Evolutionary conservation across 2,888 invertebrate species (phyloP).

Genomic region (Meiosimyza platycephala): DNA sequence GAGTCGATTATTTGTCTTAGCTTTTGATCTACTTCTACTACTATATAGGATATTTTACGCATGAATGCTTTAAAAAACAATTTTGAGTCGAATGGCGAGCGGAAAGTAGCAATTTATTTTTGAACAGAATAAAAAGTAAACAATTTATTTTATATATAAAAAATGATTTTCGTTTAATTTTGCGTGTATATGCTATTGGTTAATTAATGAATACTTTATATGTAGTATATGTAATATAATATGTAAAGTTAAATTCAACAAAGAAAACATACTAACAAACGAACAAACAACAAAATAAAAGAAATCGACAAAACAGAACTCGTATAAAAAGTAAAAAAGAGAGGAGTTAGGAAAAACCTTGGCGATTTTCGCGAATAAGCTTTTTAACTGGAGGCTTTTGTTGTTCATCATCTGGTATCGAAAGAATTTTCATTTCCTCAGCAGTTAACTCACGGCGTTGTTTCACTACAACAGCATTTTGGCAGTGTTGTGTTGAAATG

Average conservation of each 20-base stretch:
- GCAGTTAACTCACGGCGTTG: constrained; percentile 75
- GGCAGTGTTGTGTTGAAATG: constrained; percentile 17
- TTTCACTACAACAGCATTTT: constrained; percentile 52
- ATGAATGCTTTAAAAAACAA: no score
- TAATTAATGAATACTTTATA: no score
- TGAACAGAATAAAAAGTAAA: no score
- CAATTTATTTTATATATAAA: no score
- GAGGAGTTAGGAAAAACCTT: constrained; percentile 68
- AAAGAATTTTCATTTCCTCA: constrained; percentile 72
- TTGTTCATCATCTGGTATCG: constrained; percentile 70
- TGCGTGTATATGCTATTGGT: no score
- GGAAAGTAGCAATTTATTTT: no score
- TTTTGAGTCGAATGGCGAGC: no score
- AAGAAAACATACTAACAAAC: background rate
- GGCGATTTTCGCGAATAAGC: constrained; percentile 73
- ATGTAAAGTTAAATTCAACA: constrained; percentile 3
- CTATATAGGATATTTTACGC: no score
- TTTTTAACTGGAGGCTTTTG: constrained; percentile 70
- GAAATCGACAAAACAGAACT: constrained; percentile 1
- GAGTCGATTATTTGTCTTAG: no score
- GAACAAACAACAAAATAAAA: constrained; percentile 7
- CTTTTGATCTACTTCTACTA: no score
- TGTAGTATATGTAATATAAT: background rate
- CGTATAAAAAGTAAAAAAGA: constrained; percentile 9
- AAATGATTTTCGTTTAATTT: no score